Evolutionary conservation across 2,113 vertebrate genomes (phyloP).

Genomic region (Morphnarchus princeps): DNA sequence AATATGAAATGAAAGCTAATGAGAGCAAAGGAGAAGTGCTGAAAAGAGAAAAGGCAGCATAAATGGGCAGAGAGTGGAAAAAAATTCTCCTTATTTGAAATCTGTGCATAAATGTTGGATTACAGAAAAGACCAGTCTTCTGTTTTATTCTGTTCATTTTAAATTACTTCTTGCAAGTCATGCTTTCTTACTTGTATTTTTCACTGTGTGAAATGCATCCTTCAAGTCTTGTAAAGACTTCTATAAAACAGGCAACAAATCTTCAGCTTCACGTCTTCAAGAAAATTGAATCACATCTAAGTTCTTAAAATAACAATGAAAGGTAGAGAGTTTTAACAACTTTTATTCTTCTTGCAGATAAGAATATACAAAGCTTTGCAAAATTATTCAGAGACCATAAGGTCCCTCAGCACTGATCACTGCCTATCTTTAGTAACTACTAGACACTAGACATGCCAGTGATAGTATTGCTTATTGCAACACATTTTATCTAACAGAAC

Average conservation of each 20-base stretch:
- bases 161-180: not conserved
- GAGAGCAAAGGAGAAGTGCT: not conserved
- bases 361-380: not conserved
- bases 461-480: not conserved
- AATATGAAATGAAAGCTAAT: not conserved
- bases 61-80: not conserved
- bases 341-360: not conserved
- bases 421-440: not conserved
- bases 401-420: not conserved
- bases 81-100: not conserved
- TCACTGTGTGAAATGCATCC: not conserved
- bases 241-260: not conserved
- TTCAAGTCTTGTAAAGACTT: not conserved
- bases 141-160: not conserved
- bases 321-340: not conserved
- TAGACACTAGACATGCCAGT: not conserved
- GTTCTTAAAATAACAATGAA: not conserved
- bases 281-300: not conserved
- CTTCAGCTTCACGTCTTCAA: not conserved
- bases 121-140: not conserved
- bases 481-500: not conserved
- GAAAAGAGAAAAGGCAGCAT: not conserved
- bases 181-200: not conserved
- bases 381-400: not conserved
- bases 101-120: not conserved